Evolutionary conservation across 2,888 invertebrate species (phyloP), one percentile per base, ranked within the genome.

Genomic region (Drosophila prolongata): DNA sequence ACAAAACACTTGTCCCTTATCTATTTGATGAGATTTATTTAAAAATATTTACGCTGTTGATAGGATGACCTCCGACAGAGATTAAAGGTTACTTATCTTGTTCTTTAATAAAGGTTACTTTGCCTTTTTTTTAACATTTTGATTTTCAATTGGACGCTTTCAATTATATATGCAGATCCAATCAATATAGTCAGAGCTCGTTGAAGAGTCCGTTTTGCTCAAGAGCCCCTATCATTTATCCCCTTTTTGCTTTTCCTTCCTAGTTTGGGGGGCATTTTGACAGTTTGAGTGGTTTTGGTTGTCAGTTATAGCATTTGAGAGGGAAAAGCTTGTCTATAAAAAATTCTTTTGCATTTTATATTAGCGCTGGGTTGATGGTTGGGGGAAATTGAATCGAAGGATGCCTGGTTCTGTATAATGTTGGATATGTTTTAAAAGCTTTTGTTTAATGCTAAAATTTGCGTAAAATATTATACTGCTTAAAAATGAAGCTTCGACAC

Each of bases 271-370:
- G 54, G 27, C 67, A 59, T 78, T 81, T 80, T 83, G 80, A 78
- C 79, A 84, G 61, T 75, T 84, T 78, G 79, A 81, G 81, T 81
- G 80, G 79, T 75, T 75, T 84, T 65, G 75, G 84, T 69, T 84
- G 84, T 76, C 81, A 80, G 73, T 66, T 61, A 54, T 40, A 62
- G 44, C 27, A 58, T 14, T 42, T 34, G 42, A 35, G 50, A 27
- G 43, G 24, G 47, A 69, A 68, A 53, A 77, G 69, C 65, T 47
- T 58, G 19, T 62, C 65, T 70, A 57, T 80, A 49, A 75, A 82
- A 30, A 82, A 75, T 77, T 55, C 47, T 37, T 68, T 78, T 76
- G 68, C 77, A 77, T 72, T 80, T 61, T 76, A 65, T 52, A 67
- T 69, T 55, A 57, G 37, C 65, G 27, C 35, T 10, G 37, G 62